A percentile compares a stretch with the other conserved stretches of the same genome.
These are phyloP conservation scores for Drosophila mayri DNA, from an alignment of 1,140 invertebrate species.

Conservation along the genomic window DNA sequence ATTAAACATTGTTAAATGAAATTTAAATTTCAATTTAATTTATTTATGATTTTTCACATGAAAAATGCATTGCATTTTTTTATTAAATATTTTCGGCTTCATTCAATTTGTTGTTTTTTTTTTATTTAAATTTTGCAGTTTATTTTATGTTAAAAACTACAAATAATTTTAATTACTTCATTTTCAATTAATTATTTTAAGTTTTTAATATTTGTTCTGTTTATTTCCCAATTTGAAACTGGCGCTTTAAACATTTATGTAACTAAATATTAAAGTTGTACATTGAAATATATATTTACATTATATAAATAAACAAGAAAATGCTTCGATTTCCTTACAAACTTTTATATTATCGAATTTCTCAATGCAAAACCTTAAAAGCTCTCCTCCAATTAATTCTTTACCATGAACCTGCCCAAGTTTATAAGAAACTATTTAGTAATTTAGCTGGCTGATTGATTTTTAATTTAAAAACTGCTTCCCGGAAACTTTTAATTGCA, in stretches of 20 bases:
- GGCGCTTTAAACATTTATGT: too few relatives aligned
- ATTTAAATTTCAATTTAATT: not conserved
- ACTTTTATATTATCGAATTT: not conserved
- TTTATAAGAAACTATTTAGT: not conserved
- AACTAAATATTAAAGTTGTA: too few relatives aligned
- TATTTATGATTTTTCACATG: not conserved
- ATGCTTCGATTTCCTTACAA: too few relatives aligned
- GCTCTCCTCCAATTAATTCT: not conserved
- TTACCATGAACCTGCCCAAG: not conserved
- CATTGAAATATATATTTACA: too few relatives aligned
- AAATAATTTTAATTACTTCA: not conserved
- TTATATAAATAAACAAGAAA: too few relatives aligned
- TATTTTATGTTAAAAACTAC: not conserved
- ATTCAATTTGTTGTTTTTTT: not conserved
- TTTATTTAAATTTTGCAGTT: not conserved
- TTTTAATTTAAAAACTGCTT: slow-evolving; percentile 4
- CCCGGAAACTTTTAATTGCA: slow-evolving; percentile 7
- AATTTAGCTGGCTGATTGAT: not conserved
- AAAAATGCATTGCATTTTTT: not conserved
- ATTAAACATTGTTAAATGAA: too few relatives aligned
- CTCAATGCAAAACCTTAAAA: not conserved
- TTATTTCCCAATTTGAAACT: too few relatives aligned
- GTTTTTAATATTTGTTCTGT: not conserved
- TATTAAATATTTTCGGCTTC: not conserved
- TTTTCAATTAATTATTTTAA: not conserved